Percentiles rank a stretch among this genome's conserved stretches.
These are phyloP conservation scores for Temnothorax unifasciatus DNA, from an alignment of 2,888 invertebrate genomes.

Conservation along the genomic window DNA sequence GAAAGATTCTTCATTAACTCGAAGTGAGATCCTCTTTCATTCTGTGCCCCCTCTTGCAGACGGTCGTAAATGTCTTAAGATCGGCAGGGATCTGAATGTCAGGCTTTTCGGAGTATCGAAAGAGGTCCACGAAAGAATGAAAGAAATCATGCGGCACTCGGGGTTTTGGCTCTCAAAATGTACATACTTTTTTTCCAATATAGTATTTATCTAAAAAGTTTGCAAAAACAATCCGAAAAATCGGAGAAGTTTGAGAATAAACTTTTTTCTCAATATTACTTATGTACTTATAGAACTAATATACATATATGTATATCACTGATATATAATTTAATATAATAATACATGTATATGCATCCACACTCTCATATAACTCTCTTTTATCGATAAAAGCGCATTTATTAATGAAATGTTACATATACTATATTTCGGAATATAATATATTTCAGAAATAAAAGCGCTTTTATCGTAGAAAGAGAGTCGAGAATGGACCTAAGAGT, in stretches of 20 bases:
- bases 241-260: neutral
- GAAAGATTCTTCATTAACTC: conserved; percentile 65
- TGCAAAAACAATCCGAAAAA: neutral
- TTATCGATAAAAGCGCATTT: too few species aligned
- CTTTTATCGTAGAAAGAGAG: too few species aligned
- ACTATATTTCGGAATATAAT: too few species aligned
- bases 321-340: neutral
- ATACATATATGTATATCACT: too few species aligned
- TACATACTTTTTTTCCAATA: neutral
- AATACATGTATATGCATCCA: neutral
- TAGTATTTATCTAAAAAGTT: neutral
- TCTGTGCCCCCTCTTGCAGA: conserved; percentile 44
- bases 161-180: neutral
- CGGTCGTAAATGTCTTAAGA: conserved; percentile 55
- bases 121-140: conserved; percentile 3
- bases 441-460: too few species aligned
- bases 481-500: neutral
- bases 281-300: neutral
- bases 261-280: neutral
- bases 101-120: conserved; percentile 27
- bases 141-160: conserved; percentile 8
- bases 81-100: conserved; percentile 38
- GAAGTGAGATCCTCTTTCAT: conserved; percentile 57
- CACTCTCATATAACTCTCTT: too few species aligned
- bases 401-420: too few species aligned